These are phyloP conservation scores for Vidua macroura DNA, from an alignment of 2,113 vertebrate genomes.

Conservation along the genomic window DNA sequence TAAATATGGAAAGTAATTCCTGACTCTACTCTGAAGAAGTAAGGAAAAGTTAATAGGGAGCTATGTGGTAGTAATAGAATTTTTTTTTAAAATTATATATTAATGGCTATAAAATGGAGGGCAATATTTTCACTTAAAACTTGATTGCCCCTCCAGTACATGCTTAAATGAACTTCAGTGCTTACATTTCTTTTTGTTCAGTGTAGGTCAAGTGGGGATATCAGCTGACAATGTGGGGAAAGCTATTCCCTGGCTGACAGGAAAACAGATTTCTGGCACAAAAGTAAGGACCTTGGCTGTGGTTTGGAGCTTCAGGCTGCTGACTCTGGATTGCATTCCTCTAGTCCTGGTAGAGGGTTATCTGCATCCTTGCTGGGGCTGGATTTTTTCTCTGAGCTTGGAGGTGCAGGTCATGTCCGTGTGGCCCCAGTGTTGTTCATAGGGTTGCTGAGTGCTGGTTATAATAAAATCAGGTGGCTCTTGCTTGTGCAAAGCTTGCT, in stretches of 20 bases:
- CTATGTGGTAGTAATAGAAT: not conserved
- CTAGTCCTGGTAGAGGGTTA: not conserved
- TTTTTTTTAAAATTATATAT: not conserved
- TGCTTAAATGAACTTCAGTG: not conserved
- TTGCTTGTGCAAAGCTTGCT: not conserved
- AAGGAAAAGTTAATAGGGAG: not conserved
- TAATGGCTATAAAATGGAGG: not conserved
- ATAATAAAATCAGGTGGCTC: not conserved
- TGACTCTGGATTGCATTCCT: not conserved
- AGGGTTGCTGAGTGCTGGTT: not conserved
- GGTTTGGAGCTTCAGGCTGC: not conserved
- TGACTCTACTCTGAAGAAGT: not conserved
- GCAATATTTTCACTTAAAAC: not conserved
- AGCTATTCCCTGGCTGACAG: not conserved
- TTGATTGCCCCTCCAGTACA: not conserved
- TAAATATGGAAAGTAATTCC: not conserved
- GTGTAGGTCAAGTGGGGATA: not conserved
- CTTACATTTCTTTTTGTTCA: not conserved
- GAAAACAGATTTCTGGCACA: not conserved
- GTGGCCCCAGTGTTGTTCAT: accelerated
- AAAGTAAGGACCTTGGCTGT: not conserved
- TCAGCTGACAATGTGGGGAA: not conserved
- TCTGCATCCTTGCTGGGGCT: not conserved
- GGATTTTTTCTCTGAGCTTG: not conserved
- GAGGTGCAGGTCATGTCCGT: accelerated